Evolutionary conservation across 2,888 invertebrate genomes (phyloP), one percentile per base, ranked within the genome.

Genomic region (Ennomos fuscantarius): DNA sequence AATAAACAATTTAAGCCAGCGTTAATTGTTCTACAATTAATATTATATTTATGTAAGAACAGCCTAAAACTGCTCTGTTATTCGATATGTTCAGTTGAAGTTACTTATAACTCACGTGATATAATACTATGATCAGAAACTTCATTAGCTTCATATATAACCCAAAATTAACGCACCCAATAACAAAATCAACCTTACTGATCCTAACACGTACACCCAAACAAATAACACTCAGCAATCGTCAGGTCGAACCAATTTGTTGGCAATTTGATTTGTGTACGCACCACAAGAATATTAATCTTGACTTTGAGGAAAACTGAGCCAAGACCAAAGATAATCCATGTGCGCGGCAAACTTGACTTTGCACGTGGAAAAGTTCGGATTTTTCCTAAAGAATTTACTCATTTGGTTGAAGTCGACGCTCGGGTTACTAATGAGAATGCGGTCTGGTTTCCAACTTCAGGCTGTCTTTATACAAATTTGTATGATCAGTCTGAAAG

Each of bases 251-350:
- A 35, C 57, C 59, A 65, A 68, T 66, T 65, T 62, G 62, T 58
- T 60, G 59, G 41, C 55, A 51, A 66, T 69, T 65, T 69, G 63
- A 69, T 66, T 66, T 63, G 65, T 66, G 59, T 49, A 52, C 53
- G 48, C 54, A 43, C 51, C 49, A 44, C 43, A 48, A 60, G 66
- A 66, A 68, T 68, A 68, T 60, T 62, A 68, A 66, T 66, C 58
- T 44, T 52, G 39, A 42, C 47, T 37, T 39, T 5, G 55, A 49
- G 55, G 55, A 49, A 49, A 55, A 55, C 41, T 54, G 47, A 42
- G 42, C 24, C 33, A 39, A 9, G 36, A 24, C 41, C 36, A 39
- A 43, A 55, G 33, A 55, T 34, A 49, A 49, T 40, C 43, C 55
- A 44, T 13, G 31, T 41, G 40, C 11, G 32, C 48, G 9, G 43